Base-by-base conservation (phyloP, 2,888 invertebrate genomes). In the Hirtodrosophila cameraria region DNA sequence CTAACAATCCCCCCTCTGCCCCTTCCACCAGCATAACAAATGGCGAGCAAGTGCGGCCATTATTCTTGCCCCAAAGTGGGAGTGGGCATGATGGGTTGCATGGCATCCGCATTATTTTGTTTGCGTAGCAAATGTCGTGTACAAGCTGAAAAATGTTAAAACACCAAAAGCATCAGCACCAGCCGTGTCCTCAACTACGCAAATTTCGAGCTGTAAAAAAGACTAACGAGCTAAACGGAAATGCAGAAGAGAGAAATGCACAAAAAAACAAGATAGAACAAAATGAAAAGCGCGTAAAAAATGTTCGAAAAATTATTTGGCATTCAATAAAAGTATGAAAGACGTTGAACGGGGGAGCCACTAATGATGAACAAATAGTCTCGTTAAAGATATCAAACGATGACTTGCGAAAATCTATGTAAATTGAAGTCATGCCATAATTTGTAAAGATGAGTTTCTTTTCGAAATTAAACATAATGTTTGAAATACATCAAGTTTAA, bases 181-280 rank as follows among this genome's bases (percentile, higher is more conserved):
- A 43, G 48, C 18, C 48, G 15, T 52, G 65, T 55, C 65, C 41
- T 52, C 58, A 71, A 61, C 49, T 58, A 71, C 66, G 71, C 71
- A 71, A 71, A 70, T 62, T 70, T 61, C 18, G 5, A 60, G 31
- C 42, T 36, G n/a, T 12, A 13, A 23, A 41, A 59, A 49, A 53
- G 53, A 53, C 76, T 79, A 77, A 77, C 77, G 80, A 77, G 80
- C 80, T 70, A 46, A 54, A 58, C 80, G 80, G 80, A 80, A 68
- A 77, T 63, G 71, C 67, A 65, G 12, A 57, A 42, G 25, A 45
- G 30, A n/a, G n/a, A n/a, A 72, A 57, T 60, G 67, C 62, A 54
- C 16, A 58, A 39, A 54, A 27, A 25, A 35, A 23, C 12, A 30
- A 36, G 31, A 20, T 20, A 18, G 18, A 33, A 35, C 5, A 33